Base-by-base conservation (phyloP, 1,140 invertebrate genomes). In the Dinoponera quadriceps region DNA sequence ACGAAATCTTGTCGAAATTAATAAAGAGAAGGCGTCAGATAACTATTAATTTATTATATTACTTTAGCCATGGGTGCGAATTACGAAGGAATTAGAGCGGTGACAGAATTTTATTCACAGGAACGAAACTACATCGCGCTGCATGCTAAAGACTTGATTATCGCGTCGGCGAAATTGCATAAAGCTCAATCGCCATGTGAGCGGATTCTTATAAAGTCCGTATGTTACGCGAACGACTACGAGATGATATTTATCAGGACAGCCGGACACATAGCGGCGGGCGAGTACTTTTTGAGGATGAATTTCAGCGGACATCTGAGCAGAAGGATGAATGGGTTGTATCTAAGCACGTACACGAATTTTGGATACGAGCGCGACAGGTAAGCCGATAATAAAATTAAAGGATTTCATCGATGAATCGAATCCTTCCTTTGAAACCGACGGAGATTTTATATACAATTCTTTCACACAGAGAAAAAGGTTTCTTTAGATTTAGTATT, bases 271-370 rank as follows among this genome's bases (percentile, higher is more conserved):
- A 25, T 82, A 16, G 18, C 66, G 3, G 0, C 38, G 3, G 83
- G 66, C 3, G 5, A 29, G 16, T 84, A 84, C 16, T 29, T 38
- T 13, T 73, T 91, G 14, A 63, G 51, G 18, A 71, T 91, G 14
- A 65, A 54, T 38, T 93, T 88, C 51, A 85, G 55, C 3, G 94
- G 92, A 0, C 51, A 33, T 3, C 88, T 95, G 62, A 83, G 83
- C 3, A 83, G 86, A 14, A 88, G 91, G 16, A 90, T 92, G 38
- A 93, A 91, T 16, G 96, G 96, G n/a, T 95, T 97, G 83, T 97
- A 97, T 88, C 93, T 96, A 63, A 98, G 97, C 91, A 96, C 95
- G 18, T 98, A 98, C 90, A 93, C 94, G 11, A 96, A 96, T 86
- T 95, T 94, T 20, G 95, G 9, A 11, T 9, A 96, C 54, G 90